Conservation (phyloP, 2,113 vertebrate species). For the Willisornis vidua region DNA sequence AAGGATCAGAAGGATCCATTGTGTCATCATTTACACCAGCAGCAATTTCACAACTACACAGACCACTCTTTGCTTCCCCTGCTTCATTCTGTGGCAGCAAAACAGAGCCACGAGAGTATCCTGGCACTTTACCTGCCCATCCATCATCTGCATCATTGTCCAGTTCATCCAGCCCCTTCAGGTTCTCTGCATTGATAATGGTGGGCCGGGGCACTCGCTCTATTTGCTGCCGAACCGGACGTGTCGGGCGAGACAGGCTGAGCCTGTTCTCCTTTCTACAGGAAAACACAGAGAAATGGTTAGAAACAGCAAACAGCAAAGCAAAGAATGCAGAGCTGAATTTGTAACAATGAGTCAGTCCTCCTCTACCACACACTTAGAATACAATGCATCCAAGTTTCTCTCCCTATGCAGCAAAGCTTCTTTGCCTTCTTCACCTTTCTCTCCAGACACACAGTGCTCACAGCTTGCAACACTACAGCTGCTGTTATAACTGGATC, state of each 20-base stretch:
- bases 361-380: background rate
- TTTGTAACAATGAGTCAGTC: background rate
- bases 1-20: constrained; percentile 69
- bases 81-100: background rate
- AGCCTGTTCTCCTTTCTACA: constrained; percentile 84
- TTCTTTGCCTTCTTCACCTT: background rate
- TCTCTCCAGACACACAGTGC: background rate
- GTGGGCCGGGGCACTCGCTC: constrained; percentile 87
- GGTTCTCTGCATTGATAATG: constrained; percentile 94
- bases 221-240: constrained; percentile 83
- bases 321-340: background rate
- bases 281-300: background rate
- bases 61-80: background rate
- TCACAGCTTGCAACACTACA: background rate
- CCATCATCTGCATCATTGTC: constrained; percentile 95
- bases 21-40: constrained; percentile 64
- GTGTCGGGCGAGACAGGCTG: constrained; percentile 75
- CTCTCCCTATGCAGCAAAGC: background rate
- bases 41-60: background rate
- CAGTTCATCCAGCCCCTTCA: constrained; percentile 94
- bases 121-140: constrained; percentile 87
- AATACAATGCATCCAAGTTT: background rate
- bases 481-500: background rate
- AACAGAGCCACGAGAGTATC: background rate
- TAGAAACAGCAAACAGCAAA: background rate